Evolutionary conservation across 2,888 invertebrate genomes (phyloP), one percentile per base, ranked within the genome.

Genomic region (Eumacrocentrus americanus): DNA sequence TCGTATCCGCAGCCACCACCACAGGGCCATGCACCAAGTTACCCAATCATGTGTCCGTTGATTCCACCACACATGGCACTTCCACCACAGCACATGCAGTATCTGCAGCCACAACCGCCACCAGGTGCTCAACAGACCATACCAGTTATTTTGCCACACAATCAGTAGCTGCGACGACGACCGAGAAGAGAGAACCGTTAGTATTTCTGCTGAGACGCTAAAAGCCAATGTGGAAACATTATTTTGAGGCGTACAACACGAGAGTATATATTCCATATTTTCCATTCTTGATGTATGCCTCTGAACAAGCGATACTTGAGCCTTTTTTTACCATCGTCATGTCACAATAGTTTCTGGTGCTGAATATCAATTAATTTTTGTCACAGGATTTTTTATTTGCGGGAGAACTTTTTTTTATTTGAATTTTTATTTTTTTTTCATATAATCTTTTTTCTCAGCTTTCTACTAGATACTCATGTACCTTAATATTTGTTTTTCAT

Each of bases 1-100:
- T 82, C 84, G 66, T 84, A 85, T 74, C 84, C 84, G 65, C 86
- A 85, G 67, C 87, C 86, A 46, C 87, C 87, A 40, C 86, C 84
- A 12, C 83, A 83, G 72, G 80, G 80, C 50, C 83, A 82, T 53
- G 84, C 82, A 34, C 82, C 82, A 25, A 83, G 69, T 18, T 86
- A 84, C 76, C 86, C 85, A 61, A 82, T 87, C 62, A 84, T 88
- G 82, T 87, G 87, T 72, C 85, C 86, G 35, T 78, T 86, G 61
- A 79, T 88, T 65, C 84, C 83, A 53, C 77, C 79, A 48, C 79
- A 66, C 46, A 72, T 81, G 71, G 76, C 75, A 22, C 71, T 81
- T 62, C 80, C 83, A 29, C 84, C 83, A 61, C 84, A 83, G 61
- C 84, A 83, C 67, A 83, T 84, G 83, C 84, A 83, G 71, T 84